These are phyloP conservation scores for Lampris megalopsis DNA, from an alignment of 2,113 vertebrate genomes.

Conservation along the genomic window DNA sequence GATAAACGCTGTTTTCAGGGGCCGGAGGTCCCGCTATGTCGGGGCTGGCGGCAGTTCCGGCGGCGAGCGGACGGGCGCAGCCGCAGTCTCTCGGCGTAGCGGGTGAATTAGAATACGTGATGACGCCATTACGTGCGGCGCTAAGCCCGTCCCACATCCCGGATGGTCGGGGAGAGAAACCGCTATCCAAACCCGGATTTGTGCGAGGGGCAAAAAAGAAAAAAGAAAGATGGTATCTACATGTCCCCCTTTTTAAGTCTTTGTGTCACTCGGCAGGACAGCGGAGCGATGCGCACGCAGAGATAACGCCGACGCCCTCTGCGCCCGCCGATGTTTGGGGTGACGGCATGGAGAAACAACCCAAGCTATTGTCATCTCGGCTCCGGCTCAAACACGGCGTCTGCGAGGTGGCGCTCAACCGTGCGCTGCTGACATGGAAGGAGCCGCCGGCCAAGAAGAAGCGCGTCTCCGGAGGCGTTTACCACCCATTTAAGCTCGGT, in stretches of 20 bases:
- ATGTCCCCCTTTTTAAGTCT: no score
- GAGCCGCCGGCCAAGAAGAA: not conserved
- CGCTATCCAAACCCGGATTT: conserved; percentile 19
- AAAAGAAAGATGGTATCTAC: no score
- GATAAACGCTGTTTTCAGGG: no score
- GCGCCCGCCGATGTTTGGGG: no score
- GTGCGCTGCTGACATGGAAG: conserved; percentile 29
- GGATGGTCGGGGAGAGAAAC: not conserved
- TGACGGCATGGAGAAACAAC: conserved; percentile 32
- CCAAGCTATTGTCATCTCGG: conserved; percentile 20
- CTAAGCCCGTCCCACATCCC: not conserved
- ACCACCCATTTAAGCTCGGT: conserved; percentile 17
- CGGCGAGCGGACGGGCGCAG: no score
- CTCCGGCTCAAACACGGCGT: conserved; percentile 16
- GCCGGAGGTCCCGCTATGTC: no score
- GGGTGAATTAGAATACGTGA: conserved; percentile 12
- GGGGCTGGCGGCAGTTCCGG: no score
- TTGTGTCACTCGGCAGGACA: not conserved
- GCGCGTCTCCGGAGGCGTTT: not conserved
- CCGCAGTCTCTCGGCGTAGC: not conserved
- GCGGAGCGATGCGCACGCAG: not conserved
- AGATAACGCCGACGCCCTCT: not conserved
- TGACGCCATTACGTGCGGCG: conserved; percentile 19
- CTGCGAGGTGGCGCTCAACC: conserved; percentile 31
- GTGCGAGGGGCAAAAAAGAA: not conserved